Base-by-base conservation (phyloP, 2,888 invertebrate species). In the Volucella inanis region DNA sequence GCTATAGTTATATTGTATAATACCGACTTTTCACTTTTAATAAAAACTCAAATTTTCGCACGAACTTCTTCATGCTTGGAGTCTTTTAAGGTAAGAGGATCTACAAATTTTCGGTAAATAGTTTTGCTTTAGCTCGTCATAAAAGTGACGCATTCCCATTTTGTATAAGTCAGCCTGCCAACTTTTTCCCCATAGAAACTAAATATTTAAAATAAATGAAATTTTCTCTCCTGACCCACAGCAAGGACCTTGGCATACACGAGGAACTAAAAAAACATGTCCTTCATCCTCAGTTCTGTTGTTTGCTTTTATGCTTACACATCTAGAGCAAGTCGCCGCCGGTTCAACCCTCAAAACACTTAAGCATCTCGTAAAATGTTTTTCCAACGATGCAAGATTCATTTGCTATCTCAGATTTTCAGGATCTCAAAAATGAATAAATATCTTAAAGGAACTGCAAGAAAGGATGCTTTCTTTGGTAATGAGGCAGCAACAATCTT, bases 211-310 rank as follows among this genome's bases (percentile, higher is more conserved):
- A n/a, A 11, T 31, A 38, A 68, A 31, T 22, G 38, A 68, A 62
- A 57, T 61, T 62, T 43, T 47, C 45, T 59, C 59, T 62, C 67
- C 72, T 74, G 83, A 78, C 74, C 78, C 74, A 57, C n/a, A 41
- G 54, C 78, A 83, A 78, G 74, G 83, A 74, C 57, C 62, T 52
- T 78, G 72, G 78, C 67, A 68, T 8, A 52, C 39, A 22, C 12
- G 61, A 71, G 78, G 57, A 62, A 57, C 43, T 41, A 41, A 52
- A 22, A 22, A 68, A 64, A 45, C 49, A 9, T 45, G 61, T 61
- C 3, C 59, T 8, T 22, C 47, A 11, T 54, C 49, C 39, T 43
- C 6, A 0, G 31, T 31, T 31, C 6, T 67, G 38, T 11, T 81
- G 49, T 62, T 49, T 18, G 47, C 31, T 31, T 54, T 64, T 9